Conservation (phyloP, 2,888 invertebrate genomes). For the Acanthosepion pharaonis region DNA sequence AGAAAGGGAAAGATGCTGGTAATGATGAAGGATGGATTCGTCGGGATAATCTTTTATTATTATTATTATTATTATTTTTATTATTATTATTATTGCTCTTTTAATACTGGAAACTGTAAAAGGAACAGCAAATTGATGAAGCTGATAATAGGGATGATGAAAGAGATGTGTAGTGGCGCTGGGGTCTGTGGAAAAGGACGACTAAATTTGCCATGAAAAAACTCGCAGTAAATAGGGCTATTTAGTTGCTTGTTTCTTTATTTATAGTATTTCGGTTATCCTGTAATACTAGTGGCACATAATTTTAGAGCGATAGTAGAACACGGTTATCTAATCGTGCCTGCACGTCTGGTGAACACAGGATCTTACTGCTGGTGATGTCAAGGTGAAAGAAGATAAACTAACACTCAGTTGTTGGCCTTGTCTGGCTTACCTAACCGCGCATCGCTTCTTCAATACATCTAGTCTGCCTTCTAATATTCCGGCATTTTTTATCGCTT, state of each 20-base stretch:
- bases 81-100: not conserved
- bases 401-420: not conserved
- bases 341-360: constrained; percentile 9
- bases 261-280: not conserved
- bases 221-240: not conserved
- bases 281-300: constrained; percentile 33
- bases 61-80: not conserved
- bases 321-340: constrained; percentile 33
- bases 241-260: constrained; percentile 12
- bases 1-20: not conserved
- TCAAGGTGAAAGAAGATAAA: constrained; percentile 33
- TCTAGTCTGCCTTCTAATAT: not conserved
- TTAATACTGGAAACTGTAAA: not conserved
- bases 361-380: constrained; percentile 18
- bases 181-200: not conserved
- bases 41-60: not conserved
- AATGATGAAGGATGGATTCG: not conserved
- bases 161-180: not conserved
- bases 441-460: not conserved
- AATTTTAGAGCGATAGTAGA: constrained; percentile 25
- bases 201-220: constrained; percentile 33
- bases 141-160: not conserved
- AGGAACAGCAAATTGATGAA: not conserved
- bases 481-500: not conserved
- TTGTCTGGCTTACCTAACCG: not conserved